Conservation (phyloP, 2,797 vertebrate species). For the Myotis vivesi region DNA sequence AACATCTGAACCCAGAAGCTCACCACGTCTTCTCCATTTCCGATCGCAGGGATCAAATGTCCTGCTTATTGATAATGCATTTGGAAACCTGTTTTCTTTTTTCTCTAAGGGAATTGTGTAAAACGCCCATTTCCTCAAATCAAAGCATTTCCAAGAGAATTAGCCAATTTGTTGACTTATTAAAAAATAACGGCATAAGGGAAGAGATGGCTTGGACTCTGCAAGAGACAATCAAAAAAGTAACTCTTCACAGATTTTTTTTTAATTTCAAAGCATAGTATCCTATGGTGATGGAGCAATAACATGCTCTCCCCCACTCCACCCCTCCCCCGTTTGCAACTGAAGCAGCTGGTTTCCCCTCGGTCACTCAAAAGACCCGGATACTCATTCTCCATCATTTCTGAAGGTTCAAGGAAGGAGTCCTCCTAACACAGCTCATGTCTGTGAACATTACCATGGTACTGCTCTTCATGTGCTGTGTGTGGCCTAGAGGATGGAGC, state of each 20-base stretch:
- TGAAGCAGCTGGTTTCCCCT: not conserved
- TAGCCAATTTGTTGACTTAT: conserved; percentile 45
- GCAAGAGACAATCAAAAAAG: conserved; percentile 42
- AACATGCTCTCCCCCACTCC: not conserved
- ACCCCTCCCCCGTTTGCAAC: not conserved
- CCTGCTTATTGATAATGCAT: conserved; percentile 42
- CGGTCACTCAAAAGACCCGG: not conserved
- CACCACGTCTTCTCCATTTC: conserved; percentile 43
- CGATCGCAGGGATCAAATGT: not conserved
- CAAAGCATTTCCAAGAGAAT: conserved; percentile 65
- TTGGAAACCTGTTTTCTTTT: conserved; percentile 55
- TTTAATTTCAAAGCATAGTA: conserved; percentile 30
- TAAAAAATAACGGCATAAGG: conserved; percentile 60
- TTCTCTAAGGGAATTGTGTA: conserved; percentile 29
- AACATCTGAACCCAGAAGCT: conserved; percentile 43
- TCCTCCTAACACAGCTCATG: not conserved
- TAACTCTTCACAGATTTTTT: conserved; percentile 37
- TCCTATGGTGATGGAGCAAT: not conserved
- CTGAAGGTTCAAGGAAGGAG: not conserved
- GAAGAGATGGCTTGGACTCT: conserved; percentile 39
- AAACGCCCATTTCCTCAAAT: conserved; percentile 55
- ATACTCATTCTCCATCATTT: not conserved
- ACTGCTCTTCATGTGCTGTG: not conserved
- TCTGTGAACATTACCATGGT: not conserved
- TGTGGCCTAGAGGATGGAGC: not conserved